These are phyloP conservation scores for Drosophila aldrichi DNA, from an alignment of 2,888 invertebrate species.

Conservation along the genomic window DNA sequence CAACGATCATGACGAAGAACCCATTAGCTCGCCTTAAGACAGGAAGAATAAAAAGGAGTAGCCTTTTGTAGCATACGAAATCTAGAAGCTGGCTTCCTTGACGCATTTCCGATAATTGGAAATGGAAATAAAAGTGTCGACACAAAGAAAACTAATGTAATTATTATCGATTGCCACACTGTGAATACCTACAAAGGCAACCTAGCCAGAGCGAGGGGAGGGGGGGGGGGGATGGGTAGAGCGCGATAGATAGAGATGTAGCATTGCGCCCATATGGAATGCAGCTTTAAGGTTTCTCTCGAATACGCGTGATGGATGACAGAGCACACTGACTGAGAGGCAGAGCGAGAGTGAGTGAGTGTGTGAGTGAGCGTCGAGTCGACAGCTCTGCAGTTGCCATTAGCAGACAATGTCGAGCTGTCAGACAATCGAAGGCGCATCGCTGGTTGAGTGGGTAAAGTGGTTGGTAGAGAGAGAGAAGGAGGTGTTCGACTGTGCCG, in stretches of 20 bases:
- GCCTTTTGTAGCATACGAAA: neutral
- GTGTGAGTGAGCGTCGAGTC: slow-evolving; percentile 3
- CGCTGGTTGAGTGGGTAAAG: slow-evolving; percentile 21
- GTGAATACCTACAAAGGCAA: slow-evolving; percentile 24
- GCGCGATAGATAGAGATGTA: neutral
- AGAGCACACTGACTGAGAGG: slow-evolving; percentile 7
- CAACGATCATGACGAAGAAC: slow-evolving; percentile 1
- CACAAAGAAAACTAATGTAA: slow-evolving; percentile 58
- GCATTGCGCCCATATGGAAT: slow-evolving; percentile 28
- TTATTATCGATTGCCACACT: slow-evolving; percentile 49
- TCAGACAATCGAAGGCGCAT: slow-evolving; percentile 60
- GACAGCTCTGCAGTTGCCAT: slow-evolving; percentile 55
- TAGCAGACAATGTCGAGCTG: slow-evolving; percentile 75
- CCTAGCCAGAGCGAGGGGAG: neutral
- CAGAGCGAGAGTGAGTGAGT: neutral
- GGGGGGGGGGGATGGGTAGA: no score
- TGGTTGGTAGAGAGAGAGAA: neutral
- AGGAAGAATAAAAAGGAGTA: neutral
- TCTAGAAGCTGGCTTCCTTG: slow-evolving; percentile 27
- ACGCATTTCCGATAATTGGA: slow-evolving; percentile 34
- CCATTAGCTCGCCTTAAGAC: neutral
- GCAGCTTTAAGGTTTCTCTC: slow-evolving; percentile 52
- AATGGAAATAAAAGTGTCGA: slow-evolving; percentile 41
- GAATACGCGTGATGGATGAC: slow-evolving; percentile 25
- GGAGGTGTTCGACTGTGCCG: neutral